phyloP scores from a whole-genome alignment of 2,113 vertebrate genomes.

The Taxidea taxus region DNA sequence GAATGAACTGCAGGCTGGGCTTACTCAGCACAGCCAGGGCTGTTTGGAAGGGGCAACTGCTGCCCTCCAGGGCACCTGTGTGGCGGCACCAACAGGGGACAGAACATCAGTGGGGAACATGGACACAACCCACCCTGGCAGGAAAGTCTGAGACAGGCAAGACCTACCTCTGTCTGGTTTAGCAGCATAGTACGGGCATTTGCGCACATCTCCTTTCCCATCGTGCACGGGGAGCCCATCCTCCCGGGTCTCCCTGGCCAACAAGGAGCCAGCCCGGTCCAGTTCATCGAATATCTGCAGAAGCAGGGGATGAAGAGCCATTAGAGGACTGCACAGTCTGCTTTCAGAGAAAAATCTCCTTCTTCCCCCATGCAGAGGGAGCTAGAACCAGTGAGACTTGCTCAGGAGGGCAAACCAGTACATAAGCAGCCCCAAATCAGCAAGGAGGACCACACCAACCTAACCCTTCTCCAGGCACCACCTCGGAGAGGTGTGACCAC shows the following conservation, averaged over 20 bases:
- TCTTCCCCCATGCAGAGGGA: background rate
- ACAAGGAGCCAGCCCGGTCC: slow-evolving; percentile 87
- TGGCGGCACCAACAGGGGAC: slow-evolving; percentile 16
- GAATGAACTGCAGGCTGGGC: slow-evolving; percentile 88
- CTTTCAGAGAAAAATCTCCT: background rate
- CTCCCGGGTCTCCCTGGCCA: slow-evolving; percentile 86
- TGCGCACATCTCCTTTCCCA: slow-evolving; percentile 90
- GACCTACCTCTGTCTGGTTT: slow-evolving; percentile 88
- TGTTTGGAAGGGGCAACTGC: slow-evolving; percentile 82
- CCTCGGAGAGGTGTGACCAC: background rate
- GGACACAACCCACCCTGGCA: background rate
- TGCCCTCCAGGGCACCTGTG: slow-evolving; percentile 80
- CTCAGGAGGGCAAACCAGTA: background rate
- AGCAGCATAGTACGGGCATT: slow-evolving; percentile 93
- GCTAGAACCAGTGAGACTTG: background rate
- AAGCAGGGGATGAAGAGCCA: background rate
- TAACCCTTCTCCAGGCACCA: background rate
- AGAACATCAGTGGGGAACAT: background rate
- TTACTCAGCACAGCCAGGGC: slow-evolving; percentile 84
- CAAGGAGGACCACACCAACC: background rate
- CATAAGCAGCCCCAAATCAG: background rate
- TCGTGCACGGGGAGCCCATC: slow-evolving; percentile 85
- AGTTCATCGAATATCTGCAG: slow-evolving; percentile 94
- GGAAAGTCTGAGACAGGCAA: background rate
- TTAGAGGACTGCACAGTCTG: background rate